Conservation (phyloP, 2,888 invertebrate species). For the Callyntrura guangdongensis region DNA sequence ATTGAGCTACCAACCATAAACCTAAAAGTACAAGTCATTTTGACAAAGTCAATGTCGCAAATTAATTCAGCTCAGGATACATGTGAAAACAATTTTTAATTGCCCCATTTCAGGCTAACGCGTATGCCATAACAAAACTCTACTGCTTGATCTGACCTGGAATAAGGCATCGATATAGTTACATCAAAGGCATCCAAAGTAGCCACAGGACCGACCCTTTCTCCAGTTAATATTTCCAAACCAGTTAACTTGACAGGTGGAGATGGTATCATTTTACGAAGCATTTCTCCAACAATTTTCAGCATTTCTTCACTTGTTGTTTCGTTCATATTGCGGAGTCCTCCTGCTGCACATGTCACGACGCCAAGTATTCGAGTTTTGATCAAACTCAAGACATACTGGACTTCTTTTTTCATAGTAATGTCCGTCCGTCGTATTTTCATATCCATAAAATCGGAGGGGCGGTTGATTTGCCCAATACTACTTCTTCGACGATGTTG, state of each 20-base stretch:
- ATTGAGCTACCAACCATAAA: too few relatives aligned
- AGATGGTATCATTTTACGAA: neutral
- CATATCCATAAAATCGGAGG: neutral
- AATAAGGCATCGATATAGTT: too few relatives aligned
- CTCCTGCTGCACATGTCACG: neutral
- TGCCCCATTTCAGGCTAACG: too few relatives aligned
- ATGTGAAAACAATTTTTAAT: too few relatives aligned
- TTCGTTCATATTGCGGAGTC: neutral
- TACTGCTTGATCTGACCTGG: too few relatives aligned
- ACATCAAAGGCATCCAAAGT: neutral
- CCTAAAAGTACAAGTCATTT: too few relatives aligned
- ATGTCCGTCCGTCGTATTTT: neutral
- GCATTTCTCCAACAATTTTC: neutral
- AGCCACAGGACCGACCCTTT: neutral
- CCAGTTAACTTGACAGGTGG: neutral
- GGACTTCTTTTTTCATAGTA: neutral
- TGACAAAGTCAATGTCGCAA: too few relatives aligned
- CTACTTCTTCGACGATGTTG: neutral
- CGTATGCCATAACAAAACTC: too few relatives aligned
- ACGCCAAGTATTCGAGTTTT: neutral
- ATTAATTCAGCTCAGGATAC: too few relatives aligned
- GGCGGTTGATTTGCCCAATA: neutral
- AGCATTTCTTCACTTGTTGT: neutral
- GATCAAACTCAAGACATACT: neutral
- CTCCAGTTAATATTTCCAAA: neutral